Base-by-base conservation (phyloP, 2,113 vertebrate genomes). In the Hypomesus transpacificus region DNA sequence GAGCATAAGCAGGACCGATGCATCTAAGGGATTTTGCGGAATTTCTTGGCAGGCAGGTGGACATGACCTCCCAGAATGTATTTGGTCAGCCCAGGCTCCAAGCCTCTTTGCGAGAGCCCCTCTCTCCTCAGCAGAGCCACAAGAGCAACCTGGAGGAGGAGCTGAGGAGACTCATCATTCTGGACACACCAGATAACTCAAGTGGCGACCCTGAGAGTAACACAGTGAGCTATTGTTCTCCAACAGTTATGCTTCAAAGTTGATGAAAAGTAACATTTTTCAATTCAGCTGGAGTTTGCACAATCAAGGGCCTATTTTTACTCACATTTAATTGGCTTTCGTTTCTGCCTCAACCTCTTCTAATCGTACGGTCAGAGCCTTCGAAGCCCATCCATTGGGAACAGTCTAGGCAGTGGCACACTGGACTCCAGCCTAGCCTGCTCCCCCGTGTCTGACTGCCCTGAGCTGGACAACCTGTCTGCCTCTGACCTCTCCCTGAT, bases 111-210 rank as follows among this genome's bases (percentile, higher is more conserved):
- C 87, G 91, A 0, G 88, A 92, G 54, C 87, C 90, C 3, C 86
- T 88, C 50, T 93, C 91, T 5, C 91, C 92, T 0, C 86, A 88
- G 9, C 87, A 86, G 59, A 85, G 79, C 77, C 85, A 87, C 34
- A 94, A 92, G 63, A 94, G 88, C 8, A 91, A 85, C 75, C 87
- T 94, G 0, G 91, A 93, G 73, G 93, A 93, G 0, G 92, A 93
- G 34, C 86, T 94, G 57, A 93, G 92, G 73, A 93, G 89, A n/a
- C 90, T 94, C 61, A 92, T 94, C 70, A 84, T 92, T 74, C 90
- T 93, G 92, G 93, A 94, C 65, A 39, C 80, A 28, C 34, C 26
- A 0, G 90, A 91, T 26, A 11, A 26, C 16, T 85, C 83, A 66
- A 89, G 39, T 13, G 39, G 39, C 1, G 9, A 46, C 39, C 9